Base-by-base conservation (phyloP, 2,888 invertebrate genomes). In the Ichneumoninae sp. region DNA sequence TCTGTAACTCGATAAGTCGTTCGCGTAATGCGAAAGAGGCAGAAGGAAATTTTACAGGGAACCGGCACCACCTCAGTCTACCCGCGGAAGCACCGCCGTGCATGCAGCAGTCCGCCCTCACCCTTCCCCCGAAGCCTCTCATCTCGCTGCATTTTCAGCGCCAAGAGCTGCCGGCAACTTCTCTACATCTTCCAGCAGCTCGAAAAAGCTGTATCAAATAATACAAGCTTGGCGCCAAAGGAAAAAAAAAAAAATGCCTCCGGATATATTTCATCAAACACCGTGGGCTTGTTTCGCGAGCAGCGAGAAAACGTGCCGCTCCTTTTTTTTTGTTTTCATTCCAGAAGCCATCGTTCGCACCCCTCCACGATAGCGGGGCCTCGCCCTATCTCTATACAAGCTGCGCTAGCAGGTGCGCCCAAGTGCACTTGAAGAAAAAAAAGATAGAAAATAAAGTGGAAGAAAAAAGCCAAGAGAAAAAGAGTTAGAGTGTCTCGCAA, bases 1-100 rank as follows among this genome's bases (percentile, higher is more conserved):
- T 88, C 87, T 90, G 89, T 89, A 90, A 90, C 90, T 90, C 88
- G 88, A 90, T 90, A 90, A 90, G 89, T 89, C 89, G 47, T 81
- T 74, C 69, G 84, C 60, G 86, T 87, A 88, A 86, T 83, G 83
- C 74, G 75, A 78, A 33, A 69, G 62, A 79, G 54, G 22, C 50
- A 26, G 47, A 52, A 44, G 57, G 70, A 71, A 72, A 65, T 30
- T 72, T 68, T 22, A 47, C 68, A 10, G 50, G 10, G 5, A 44
- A 66, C 66, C 26, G 52, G 62, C 44, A 65, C 47, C 66, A 66
- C 57, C 74, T 44, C 65, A 60, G 13, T 60, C 26, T 26, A n/a
- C 30, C 33, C 30, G 30, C 30, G 62, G 33, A 33, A 30, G 30
- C 33, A n/a, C 1, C n/a, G 52, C 7, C 30, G 62, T n/a, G 62